These are phyloP conservation scores for Pongo pygmaeus DNA, from an alignment of 2,113 vertebrate genomes.

Conservation along the genomic window DNA sequence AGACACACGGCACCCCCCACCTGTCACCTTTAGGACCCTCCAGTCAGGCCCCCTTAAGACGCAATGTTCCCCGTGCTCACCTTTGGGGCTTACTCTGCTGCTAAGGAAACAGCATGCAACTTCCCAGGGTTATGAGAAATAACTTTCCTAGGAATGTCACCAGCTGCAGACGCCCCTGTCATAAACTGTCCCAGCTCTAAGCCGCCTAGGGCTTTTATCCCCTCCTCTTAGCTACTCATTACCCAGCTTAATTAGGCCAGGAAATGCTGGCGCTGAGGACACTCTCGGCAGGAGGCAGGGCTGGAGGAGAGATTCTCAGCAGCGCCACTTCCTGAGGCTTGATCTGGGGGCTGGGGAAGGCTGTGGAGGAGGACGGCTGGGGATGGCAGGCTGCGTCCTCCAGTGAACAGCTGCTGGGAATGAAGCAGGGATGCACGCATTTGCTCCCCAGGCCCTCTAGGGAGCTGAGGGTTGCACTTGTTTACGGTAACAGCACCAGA, in stretches of 20 bases:
- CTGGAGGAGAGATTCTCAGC: conserved; percentile 45
- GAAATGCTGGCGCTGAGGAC: conserved; percentile 59
- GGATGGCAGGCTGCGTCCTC: not conserved
- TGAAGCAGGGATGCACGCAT: not conserved
- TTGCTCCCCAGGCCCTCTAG: conserved; percentile 39
- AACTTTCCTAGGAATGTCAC: conserved; percentile 50
- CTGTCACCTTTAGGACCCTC: not conserved
- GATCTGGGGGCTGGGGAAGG: conserved; percentile 54
- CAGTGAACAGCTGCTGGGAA: conserved; percentile 12
- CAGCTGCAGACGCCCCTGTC: conserved; percentile 70
- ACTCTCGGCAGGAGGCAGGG: conserved; percentile 50
- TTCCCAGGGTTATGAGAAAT: conserved; percentile 49
- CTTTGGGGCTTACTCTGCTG: not conserved
- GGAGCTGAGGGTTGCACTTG: conserved; percentile 56
- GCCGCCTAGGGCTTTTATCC: conserved; percentile 66
- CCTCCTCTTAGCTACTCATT: conserved; percentile 73
- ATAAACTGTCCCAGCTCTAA: conserved; percentile 60
- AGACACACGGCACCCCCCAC: not conserved
- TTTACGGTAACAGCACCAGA: conserved; percentile 51
- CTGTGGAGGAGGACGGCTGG: not conserved
- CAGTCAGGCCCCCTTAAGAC: not conserved
- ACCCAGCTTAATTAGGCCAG: conserved; percentile 77
- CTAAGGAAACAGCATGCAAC: not conserved
- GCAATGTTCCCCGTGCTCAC: not conserved
- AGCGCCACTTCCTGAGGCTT: conserved; percentile 63